Evolutionary conservation across 2,113 vertebrate genomes (phyloP).

Genomic region (Hipposideros armiger): DNA sequence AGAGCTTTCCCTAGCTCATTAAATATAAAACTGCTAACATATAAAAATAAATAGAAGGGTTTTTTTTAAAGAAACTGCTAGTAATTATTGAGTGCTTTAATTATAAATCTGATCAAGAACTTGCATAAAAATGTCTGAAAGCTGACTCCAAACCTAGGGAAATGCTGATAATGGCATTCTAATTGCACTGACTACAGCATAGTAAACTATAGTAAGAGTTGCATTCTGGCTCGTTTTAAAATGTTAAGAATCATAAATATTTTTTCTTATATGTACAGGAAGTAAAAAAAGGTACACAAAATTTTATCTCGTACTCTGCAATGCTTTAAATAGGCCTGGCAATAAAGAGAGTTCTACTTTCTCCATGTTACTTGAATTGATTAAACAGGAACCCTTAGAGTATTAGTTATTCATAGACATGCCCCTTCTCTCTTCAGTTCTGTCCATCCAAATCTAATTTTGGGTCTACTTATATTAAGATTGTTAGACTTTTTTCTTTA

Average conservation of each 20-base stretch:
- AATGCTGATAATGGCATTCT: neutral
- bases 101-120: conserved; percentile 40
- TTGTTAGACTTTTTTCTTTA: neutral
- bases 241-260: neutral
- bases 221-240: neutral
- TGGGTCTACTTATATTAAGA: neutral
- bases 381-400: neutral
- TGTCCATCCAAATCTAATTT: neutral
- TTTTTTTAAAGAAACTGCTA: neutral
- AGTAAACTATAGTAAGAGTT: neutral
- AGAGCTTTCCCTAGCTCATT: neutral
- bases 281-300: neutral
- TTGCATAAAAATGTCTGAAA: neutral
- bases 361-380: neutral
- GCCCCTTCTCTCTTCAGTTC: neutral
- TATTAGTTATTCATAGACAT: neutral
- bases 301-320: neutral
- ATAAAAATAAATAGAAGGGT: neutral
- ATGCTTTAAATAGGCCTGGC: neutral
- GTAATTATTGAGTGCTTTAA: neutral
- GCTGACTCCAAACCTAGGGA: neutral
- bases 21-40: neutral
- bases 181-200: neutral
- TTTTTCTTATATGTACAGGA: neutral
- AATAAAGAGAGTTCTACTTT: neutral